phyloP scores from a whole-genome alignment of 2,113 vertebrate genomes.

The Astur gentilis region DNA sequence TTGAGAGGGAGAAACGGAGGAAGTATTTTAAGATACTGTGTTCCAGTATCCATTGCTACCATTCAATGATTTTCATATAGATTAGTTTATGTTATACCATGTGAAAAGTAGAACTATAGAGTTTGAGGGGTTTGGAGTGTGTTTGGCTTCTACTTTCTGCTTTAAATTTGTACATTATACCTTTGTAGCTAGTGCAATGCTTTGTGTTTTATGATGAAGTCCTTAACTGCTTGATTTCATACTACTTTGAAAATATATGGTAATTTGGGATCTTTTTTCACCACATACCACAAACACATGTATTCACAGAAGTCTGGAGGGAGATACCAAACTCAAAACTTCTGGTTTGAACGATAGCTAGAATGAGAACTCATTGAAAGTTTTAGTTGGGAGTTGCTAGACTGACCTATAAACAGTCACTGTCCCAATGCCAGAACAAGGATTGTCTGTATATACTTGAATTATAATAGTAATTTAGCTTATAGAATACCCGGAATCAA shows the following conservation, averaged over 20 bases:
- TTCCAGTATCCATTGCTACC: neutral
- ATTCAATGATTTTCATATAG: neutral
- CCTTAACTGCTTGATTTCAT: neutral
- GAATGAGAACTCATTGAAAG: neutral
- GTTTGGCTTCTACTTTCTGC: neutral
- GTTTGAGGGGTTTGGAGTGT: neutral
- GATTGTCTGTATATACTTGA: neutral
- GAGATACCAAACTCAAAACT: neutral
- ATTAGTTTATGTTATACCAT: neutral
- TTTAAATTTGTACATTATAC: neutral
- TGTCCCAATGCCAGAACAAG: neutral
- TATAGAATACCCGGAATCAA: neutral
- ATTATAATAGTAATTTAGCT: neutral
- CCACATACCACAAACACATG: accelerated
- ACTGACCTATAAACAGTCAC: neutral
- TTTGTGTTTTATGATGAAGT: neutral
- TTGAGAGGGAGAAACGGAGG: neutral
- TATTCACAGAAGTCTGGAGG: neutral
- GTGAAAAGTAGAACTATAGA: neutral
- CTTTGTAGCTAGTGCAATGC: neutral
- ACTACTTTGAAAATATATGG: neutral
- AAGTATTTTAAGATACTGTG: neutral
- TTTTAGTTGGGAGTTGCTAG: neutral
- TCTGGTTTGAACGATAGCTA: neutral
- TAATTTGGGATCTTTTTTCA: neutral